phyloP scores from a whole-genome alignment of 2,888 invertebrate species.

The Mesodorylaimus sp. region DNA sequence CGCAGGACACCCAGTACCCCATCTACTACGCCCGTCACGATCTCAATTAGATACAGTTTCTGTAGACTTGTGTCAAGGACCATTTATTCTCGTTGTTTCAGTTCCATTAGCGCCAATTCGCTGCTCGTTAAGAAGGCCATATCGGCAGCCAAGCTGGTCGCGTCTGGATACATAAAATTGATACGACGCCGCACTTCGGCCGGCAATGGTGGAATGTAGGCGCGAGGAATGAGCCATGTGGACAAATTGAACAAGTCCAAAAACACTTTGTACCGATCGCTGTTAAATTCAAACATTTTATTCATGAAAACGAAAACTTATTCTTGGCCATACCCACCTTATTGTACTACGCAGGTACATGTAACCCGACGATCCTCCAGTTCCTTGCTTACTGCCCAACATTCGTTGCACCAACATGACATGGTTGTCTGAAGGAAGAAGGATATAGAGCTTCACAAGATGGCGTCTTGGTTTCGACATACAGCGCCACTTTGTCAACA shows the following conservation, averaged over 20 bases:
- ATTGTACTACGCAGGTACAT: conserved; percentile 88
- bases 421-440: conserved; percentile 70
- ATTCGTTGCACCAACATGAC: conserved; percentile 94
- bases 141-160: no score
- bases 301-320: conserved; percentile 10
- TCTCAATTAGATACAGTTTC: no score
- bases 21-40: no score
- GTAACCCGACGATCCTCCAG: conserved; percentile 94
- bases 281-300: conserved; percentile 32
- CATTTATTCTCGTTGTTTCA: no score
- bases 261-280: conserved; percentile 96
- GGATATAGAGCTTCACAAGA: no score
- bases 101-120: no score
- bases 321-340: conserved; percentile 44
- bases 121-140: no score
- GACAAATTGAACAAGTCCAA: conserved; percentile 90
- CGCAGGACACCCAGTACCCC: no score
- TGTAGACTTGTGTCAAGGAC: no score
- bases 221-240: conserved; percentile 78
- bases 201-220: conserved; percentile 68
- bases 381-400: conserved; percentile 92
- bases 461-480: no score
- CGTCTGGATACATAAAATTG: no score
- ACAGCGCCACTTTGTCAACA: conserved; percentile 98
- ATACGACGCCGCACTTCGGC: conserved; percentile 51